These are phyloP conservation scores for Arctia plantaginis DNA, from an alignment of 2,888 invertebrate genomes.

Conservation along the genomic window DNA sequence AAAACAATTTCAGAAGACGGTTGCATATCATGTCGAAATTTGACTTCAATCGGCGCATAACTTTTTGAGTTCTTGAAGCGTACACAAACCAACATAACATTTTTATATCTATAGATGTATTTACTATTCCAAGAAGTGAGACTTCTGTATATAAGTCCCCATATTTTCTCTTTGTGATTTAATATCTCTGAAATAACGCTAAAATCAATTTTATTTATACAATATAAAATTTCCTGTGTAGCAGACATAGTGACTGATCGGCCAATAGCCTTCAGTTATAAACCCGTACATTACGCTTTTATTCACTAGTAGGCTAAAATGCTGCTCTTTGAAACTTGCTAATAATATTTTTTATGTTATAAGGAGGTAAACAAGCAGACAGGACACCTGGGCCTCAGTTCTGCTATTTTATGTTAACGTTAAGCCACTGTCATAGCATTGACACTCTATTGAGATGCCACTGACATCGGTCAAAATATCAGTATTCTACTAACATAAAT, in stretches of 20 bases:
- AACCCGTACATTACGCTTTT: conserved; percentile 48
- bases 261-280: conserved; percentile 51
- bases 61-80: not conserved
- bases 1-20: too few relatives aligned
- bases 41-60: too few relatives aligned
- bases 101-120: too few relatives aligned
- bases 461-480: too few relatives aligned
- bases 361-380: too few relatives aligned
- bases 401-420: too few relatives aligned
- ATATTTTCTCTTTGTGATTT: not conserved
- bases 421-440: too few relatives aligned
- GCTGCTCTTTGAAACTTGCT: conserved; percentile 21
- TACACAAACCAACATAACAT: not conserved
- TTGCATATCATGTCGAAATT: too few relatives aligned
- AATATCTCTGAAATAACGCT: conserved; percentile 3
- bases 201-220: conserved; percentile 9
- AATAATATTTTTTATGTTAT: not conserved
- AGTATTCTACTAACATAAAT: too few relatives aligned
- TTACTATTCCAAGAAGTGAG: not conserved
- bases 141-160: not conserved
- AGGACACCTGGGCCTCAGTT: too few relatives aligned
- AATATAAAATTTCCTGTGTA: conserved; percentile 17
- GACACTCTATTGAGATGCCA: too few relatives aligned
- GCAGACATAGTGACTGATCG: conserved; percentile 43
- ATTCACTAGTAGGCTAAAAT: conserved; percentile 31